Base-by-base conservation (phyloP, 2,797 vertebrate genomes). In the Melanotaenia trifasciata region DNA sequence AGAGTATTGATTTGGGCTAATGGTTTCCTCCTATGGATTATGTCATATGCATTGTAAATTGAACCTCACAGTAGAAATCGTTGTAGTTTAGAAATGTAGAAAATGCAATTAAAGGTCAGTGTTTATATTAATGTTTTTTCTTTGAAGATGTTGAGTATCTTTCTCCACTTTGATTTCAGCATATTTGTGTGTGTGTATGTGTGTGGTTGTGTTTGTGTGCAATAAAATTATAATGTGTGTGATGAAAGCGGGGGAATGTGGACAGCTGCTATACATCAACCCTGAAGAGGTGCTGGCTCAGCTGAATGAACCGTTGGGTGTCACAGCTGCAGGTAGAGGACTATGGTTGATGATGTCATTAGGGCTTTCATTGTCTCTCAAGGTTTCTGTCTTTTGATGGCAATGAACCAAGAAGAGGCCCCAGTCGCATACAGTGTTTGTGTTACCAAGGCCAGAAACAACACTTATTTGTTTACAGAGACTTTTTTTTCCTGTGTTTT, bases 291-390 rank as follows among this genome's bases (percentile, higher is more conserved):
- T 72, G 90, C 89, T 85, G 86, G 70, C 84, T 92, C 90, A 90
- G 90, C 88, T 77, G 75, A 81, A 79, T 5, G 51, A 59, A 36
- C 64, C 1, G 50, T 67, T 58, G 65, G 84, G 74, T 77, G 78
- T 66, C 59, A 80, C 85, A 53, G 78, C 84, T 81, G 84, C 80
- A 82, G 74, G 83, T 83, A 64, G 79, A 30, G 18, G 68, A 69
- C 78, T 51, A n/a, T 85, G 53, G 74, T 84, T 87, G 86, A 90
- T 87, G 79, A 88, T 83, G 83, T 88, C 82, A 84, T 90, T 77
- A 84, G 77, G 64, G 74, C 76, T 68, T 70, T 76, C 62, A 61
- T 10, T 1, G 63, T 33, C 64, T 81, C 67, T 54, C 64, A 70
- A 71, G 77, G 77, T 67, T 69, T 81, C 64, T 64, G 67, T 78